phyloP scores from a whole-genome alignment of 37 sponge, comb jelly and placozoan species.

The Ephydatia muelleri region DNA sequence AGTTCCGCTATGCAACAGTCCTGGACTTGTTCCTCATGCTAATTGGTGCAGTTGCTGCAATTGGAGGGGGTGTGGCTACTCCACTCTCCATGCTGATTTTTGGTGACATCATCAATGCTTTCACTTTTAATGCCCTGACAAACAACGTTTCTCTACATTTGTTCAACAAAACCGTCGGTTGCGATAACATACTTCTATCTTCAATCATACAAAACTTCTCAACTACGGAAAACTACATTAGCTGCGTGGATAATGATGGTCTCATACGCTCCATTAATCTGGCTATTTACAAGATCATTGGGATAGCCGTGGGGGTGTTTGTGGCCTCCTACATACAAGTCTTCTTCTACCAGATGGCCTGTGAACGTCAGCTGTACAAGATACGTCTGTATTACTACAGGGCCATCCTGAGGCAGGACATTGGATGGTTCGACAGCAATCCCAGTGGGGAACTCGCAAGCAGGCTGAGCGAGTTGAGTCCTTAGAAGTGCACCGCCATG shows the following conservation, averaged over 20 bases:
- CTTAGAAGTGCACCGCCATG: no score
- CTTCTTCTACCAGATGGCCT: conserved; percentile 59
- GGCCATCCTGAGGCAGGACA: conserved; percentile 78
- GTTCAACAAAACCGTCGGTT: neutral
- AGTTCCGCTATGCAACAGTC: conserved; percentile 76
- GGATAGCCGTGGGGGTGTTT: conserved; percentile 45
- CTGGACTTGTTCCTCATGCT: conserved; percentile 69
- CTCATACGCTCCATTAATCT: conserved; percentile 9
- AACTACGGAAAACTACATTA: neutral
- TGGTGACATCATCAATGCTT: conserved; percentile 66
- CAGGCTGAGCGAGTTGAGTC: conserved; percentile 62
- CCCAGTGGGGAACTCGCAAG: conserved; percentile 69
- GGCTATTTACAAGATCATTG: conserved; percentile 6
- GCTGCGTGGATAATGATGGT: neutral
- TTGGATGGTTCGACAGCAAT: conserved; percentile 89
- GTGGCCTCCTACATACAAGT: conserved; percentile 53
- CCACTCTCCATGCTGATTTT: conserved; percentile 73
- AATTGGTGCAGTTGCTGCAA: conserved; percentile 57
- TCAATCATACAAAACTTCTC: neutral
- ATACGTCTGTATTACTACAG: conserved; percentile 59
- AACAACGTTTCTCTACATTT: neutral
- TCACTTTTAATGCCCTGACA: conserved; percentile 28
- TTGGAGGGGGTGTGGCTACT: conserved; percentile 55
- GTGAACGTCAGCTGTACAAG: conserved; percentile 67
- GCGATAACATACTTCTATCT: neutral